phyloP scores from a whole-genome alignment of 2,113 vertebrate genomes.

The Clarias magur region DNA sequence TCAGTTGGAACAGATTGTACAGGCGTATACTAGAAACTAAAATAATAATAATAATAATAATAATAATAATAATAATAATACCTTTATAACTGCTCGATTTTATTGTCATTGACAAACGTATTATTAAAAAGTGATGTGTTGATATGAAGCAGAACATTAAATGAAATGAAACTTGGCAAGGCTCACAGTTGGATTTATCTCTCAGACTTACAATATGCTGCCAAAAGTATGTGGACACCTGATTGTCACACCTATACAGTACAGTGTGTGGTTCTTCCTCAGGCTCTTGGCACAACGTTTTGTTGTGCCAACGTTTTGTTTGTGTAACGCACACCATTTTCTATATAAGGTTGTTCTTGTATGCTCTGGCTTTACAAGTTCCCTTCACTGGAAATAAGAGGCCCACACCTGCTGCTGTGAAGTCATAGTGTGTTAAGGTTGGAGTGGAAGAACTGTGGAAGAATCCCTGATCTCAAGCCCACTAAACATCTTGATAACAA shows the following conservation, averaged over 20 bases:
- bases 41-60: not conserved
- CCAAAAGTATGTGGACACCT: not conserved
- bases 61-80: not conserved
- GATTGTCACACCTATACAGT: not conserved
- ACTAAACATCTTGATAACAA: too few relatives aligned
- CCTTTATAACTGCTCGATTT: not conserved
- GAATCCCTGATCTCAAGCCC: too few relatives aligned
- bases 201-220: not conserved
- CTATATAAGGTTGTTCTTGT: too few relatives aligned
- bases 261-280: not conserved
- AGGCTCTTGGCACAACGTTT: too few relatives aligned
- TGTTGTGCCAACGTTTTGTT: too few relatives aligned
- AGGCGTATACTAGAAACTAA: not conserved
- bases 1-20: not conserved
- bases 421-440: too few relatives aligned
- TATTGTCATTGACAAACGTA: not conserved
- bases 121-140: not conserved
- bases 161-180: not conserved
- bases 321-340: too few relatives aligned
- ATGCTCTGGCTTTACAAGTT: too few relatives aligned
- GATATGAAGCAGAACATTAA: not conserved
- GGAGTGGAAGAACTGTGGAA: too few relatives aligned
- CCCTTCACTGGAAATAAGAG: too few relatives aligned
- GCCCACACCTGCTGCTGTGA: too few relatives aligned
- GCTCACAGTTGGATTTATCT: not conserved